A percentile compares a stretch with the other conserved stretches of the same genome.
Evolutionary conservation across 2,888 invertebrate species (phyloP).

Genomic region (Lymantria dispar): DNA sequence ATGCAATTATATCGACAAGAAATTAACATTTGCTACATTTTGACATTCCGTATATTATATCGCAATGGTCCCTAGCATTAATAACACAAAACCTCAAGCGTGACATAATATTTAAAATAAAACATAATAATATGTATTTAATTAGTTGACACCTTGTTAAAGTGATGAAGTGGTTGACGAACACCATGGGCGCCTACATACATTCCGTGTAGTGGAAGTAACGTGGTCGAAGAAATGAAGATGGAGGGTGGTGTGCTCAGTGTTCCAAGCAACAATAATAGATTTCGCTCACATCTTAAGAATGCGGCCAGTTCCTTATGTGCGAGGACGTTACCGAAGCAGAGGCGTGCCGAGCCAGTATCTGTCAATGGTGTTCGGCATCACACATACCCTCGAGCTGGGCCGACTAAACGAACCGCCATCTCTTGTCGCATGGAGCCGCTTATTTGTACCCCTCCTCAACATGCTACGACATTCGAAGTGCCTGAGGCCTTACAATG

Average conservation of each 20-base stretch:
- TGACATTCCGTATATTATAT: not conserved
- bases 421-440: constrained; percentile 69
- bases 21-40: not conserved
- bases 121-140: constrained; percentile 14
- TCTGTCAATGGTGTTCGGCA: constrained; percentile 57
- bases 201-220: constrained; percentile 48
- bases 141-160: constrained; percentile 23
- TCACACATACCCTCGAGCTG: constrained; percentile 70
- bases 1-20: not conserved
- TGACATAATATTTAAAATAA: not conserved
- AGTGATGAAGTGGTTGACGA: constrained; percentile 27
- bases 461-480: constrained; percentile 42
- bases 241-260: constrained; percentile 81
- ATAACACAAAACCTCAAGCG: not conserved
- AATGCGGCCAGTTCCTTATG: constrained; percentile 75
- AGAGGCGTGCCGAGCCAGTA: constrained; percentile 61
- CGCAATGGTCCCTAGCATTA: not conserved
- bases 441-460: constrained; percentile 47
- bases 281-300: constrained; percentile 71
- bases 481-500: constrained; percentile 43
- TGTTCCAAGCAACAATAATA: constrained; percentile 69
- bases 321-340: constrained; percentile 73
- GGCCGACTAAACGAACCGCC: constrained; percentile 62
- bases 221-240: constrained; percentile 34
- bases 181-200: constrained; percentile 63